A percentile compares a stretch with the other conserved stretches of the same genome.
These are phyloP conservation scores for Sinotaia quadrata DNA, from an alignment of 2,888 invertebrate genomes.

Conservation along the genomic window DNA sequence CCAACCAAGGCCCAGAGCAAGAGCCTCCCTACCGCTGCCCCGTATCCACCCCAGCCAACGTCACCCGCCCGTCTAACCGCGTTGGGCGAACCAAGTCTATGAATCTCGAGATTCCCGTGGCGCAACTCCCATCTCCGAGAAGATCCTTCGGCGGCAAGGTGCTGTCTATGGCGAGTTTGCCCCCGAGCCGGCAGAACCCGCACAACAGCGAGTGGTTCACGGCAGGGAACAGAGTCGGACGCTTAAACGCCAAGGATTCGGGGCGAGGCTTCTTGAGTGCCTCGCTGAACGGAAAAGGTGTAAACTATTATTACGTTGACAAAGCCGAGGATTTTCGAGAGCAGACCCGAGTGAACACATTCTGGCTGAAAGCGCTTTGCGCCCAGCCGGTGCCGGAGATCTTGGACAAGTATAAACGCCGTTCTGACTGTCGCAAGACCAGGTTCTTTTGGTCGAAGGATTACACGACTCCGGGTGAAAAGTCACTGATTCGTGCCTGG, in stretches of 20 bases:
- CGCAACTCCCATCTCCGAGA: background rate
- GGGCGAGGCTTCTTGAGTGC: too few species aligned
- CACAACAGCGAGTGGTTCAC: background rate
- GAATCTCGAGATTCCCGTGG: constrained; percentile 6
- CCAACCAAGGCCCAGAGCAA: background rate
- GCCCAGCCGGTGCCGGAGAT: constrained; percentile 41
- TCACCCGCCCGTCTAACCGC: constrained; percentile 7
- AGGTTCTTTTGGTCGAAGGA: constrained; percentile 28
- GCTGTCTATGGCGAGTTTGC: too few species aligned
- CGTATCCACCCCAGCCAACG: constrained; percentile 33
- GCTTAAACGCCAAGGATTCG: too few species aligned
- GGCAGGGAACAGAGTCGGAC: background rate
- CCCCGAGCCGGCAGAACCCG: background rate
- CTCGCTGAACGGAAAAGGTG: background rate
- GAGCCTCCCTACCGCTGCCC: constrained; percentile 32
- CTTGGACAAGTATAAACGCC: constrained; percentile 36
- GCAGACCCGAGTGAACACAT: constrained; percentile 26
- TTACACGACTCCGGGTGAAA: constrained; percentile 38
- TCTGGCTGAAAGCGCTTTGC: constrained; percentile 37
- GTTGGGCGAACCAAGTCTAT: constrained; percentile 2
- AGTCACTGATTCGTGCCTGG: constrained; percentile 35
- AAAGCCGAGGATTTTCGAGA: constrained; percentile 17
- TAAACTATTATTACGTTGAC: constrained; percentile 35
- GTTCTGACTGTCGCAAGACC: constrained; percentile 26
- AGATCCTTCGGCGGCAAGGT: constrained; percentile 16